Evolutionary conservation across 2,888 invertebrate species (phyloP), one percentile per base, ranked within the genome.

Genomic region (Rhyacophila evoluta): DNA sequence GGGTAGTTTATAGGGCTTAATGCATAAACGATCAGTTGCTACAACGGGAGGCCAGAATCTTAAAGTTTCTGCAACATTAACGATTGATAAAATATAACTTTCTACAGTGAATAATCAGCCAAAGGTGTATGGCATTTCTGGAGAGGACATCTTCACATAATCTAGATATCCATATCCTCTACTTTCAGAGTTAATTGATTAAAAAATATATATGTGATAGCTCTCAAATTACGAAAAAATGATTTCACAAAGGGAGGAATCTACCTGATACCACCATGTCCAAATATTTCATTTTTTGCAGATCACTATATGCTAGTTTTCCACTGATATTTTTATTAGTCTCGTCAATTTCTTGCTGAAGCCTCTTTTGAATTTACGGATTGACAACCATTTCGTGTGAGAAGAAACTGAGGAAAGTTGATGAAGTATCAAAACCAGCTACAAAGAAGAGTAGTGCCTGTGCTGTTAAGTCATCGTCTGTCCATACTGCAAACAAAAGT

Each of bases 261-360:
- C 12, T 82, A 87, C 87, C 87, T 82, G 87, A 87, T 0, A 90
- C 83, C 0, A 91, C 88, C 86, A 90, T 91, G 70, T 92, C 91
- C 84, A 92, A 82, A 72, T 86, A 86, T 0, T 78, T 81, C 85
- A 86, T 84, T 2, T 83, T 83, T 77, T 85, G 85, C 28, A 87
- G 84, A 11, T 85, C 84, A 11, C 84, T 84, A 82, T 91, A 91
- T 1, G 69, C 38, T 6, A 81, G n/a, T 33, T 86, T 87, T 2
- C 87, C 85, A 0, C 89, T 83, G 0, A 85, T 85, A 15, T 84
- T 85, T 11, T 79, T 77, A 8, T 86, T 83, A 3, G 85, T 84
- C 37, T 78, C 72, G 68, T 84, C 84, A 33, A 88, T 85, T 83
- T 88, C 88, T 27, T 84, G 78, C 0, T 82, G 83, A 69, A 88